Evolutionary conservation across 2,113 vertebrate species (phyloP), one percentile per base, ranked within the genome.

Genomic region (Polyodon spathula): DNA sequence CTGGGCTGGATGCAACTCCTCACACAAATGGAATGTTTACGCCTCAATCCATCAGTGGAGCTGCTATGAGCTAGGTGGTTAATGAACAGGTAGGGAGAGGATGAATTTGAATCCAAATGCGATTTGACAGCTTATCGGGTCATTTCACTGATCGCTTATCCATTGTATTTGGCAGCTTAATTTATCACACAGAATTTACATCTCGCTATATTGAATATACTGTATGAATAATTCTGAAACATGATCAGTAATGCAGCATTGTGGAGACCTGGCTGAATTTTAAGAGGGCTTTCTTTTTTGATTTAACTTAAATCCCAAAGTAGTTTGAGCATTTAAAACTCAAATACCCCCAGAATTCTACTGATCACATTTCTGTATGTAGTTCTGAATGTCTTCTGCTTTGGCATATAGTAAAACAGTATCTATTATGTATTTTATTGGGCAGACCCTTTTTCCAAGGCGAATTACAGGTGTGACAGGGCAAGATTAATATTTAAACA

Each of bases 31-130:
- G 69, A 68, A 85, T 69, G 77, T 84, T 85, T 86, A 74, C 74
- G 74, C 71, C n/a, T n/a, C n/a, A n/a, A n/a, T n/a, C n/a, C n/a
- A n/a, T n/a, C n/a, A n/a, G n/a, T 54, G 62, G 68, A 74, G 71
- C 81, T 84, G 72, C 75, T 69, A 72, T 79, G 74, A 86, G 84
- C 76, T 77, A 72, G 68, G 68, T 69, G 68, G 71, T 80, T 88
- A 87, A 88, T 86, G 85, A 87, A 78, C 86, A 89, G 81, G 79
- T 86, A 84, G 83, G 78, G 77, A 73, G 74, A 83, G 80, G 73
- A 84, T 84, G 79, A 80, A 85, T 88, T 79, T 75, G 75, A 80
- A 77, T 84, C 70, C 71, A 75, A 77, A 80, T 65, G 77, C 79
- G 70, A 75, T 83, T 76, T 85, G 81, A 83, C 80, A 78, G 73